Base-by-base conservation (phyloP, 2,797 vertebrate species). In the Enteromius anoplus region DNA sequence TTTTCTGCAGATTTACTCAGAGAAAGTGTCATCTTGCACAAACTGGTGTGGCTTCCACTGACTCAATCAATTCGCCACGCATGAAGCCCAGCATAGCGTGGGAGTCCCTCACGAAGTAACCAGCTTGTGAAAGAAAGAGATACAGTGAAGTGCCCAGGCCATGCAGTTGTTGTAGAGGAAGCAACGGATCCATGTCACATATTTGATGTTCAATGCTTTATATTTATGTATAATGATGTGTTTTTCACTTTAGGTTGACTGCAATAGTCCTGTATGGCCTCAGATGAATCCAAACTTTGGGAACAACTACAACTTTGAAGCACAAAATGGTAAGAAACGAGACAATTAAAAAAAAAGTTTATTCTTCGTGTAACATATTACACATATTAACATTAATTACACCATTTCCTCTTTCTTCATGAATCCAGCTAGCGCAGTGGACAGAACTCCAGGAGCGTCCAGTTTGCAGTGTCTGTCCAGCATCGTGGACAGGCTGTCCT, bases 391-490 rank as follows among this genome's bases (percentile, higher is more conserved):
- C 47, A 15, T n/a, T 72, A 53, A 78, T 17, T 10, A 21, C 42
- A 37, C 53, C 8, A 17, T 62, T 42, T 53, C 21, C 55, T 26
- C 65, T 66, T 64, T 49, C 49, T 70, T 37, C 9, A 17, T 42
- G 23, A 64, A 7, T 80, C 4, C 90, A 98, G 97, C 92, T 2
- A 91, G 91, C 40, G 12, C 90, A 66, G 84, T 88, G 37, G 94
- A 94, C 11, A 96, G 95, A 89, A 85, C 90, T 14, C 89, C 90
- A 14, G 91, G 95, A 19, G 92, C 96, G n/a, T 97, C 97, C 90
- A 99, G 98, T 87, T 92, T 99, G 91, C 95, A 97, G 91, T 99
- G 97, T 89, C 94, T 99, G 84, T 98, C 97, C 92, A 99, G 96
- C 91, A 99, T 99, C 85, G 98, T 99, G 93, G 97, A 99, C 88